Evolutionary conservation across 2,888 invertebrate genomes (phyloP), one percentile per base, ranked within the genome.

Genomic region (Callosobruchus maculatus): DNA sequence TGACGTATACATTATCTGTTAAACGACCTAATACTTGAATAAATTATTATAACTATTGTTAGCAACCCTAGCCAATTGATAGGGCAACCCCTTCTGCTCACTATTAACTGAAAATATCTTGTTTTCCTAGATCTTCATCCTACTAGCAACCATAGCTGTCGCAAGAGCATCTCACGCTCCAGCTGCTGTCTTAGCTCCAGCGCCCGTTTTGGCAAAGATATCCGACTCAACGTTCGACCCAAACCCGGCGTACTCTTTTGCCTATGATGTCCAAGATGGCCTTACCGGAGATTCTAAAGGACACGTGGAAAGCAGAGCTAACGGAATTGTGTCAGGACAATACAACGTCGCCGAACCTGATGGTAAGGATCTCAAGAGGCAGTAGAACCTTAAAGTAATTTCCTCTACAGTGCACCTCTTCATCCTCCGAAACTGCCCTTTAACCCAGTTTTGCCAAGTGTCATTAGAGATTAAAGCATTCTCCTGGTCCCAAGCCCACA

Each of bases 251-350:
- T 92, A 92, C 83, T 90, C 91, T 30, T 93, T 90, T 85, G 91
- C 92, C 67, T 93, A 93, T 83, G 92, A 92, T 80, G 91, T 93
- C 77, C 91, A 92, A 82, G 92, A 93, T 84, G 89, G 90, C 71
- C 82, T 92, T 22, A 92, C 92, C 78, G 92, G 92, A 83, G 87
- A 90, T 84, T 89, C 87, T 79, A 89, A 89, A 82, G 88, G 88
- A 79, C 89, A 90, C 82, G 87, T 88, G 76, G 89, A 88, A 80
- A 85, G 83, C 68, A 88, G 92, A 20, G 90, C 89, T 71, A 92
- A 92, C 0, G 91, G 91, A 81, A 89, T 92, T 13, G 92, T 92
- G 21, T 91, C 92, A 81, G 92, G 71, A 20, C 77, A 85, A 78
- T 92, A 92, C 85, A 91, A 91, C 3, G 84, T 92, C 7, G 88